These are phyloP conservation scores for Eilema depressum DNA, from an alignment of 2,888 invertebrate species.

Conservation along the genomic window DNA sequence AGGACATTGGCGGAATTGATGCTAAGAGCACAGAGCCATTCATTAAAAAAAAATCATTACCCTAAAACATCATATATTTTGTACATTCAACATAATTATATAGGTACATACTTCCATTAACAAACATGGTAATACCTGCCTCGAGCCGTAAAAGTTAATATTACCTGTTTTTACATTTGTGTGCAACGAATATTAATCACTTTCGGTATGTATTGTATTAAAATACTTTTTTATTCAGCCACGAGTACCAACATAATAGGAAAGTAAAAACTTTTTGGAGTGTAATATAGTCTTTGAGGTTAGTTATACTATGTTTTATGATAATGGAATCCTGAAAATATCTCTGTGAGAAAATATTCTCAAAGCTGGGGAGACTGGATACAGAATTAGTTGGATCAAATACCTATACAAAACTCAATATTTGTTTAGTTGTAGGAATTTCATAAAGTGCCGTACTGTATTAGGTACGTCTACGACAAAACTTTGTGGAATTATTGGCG, in stretches of 20 bases:
- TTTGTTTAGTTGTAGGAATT: background rate
- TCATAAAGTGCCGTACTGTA: too few relatives aligned
- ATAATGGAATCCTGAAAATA: background rate
- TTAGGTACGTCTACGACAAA: too few relatives aligned
- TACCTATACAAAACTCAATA: background rate
- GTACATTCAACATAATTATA: background rate
- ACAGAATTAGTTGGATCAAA: background rate
- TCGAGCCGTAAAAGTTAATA: slow-evolving; percentile 12
- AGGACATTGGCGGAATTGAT: too few relatives aligned
- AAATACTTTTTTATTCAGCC: background rate
- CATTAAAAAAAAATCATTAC: too few relatives aligned
- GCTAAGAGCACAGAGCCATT: too few relatives aligned
- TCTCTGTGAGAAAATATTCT: background rate
- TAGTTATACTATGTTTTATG: background rate
- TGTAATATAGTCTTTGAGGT: background rate
- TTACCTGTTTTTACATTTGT: slow-evolving; percentile 1
- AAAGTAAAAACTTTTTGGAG: background rate
- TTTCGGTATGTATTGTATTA: background rate
- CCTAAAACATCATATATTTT: background rate
- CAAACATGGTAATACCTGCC: slow-evolving; percentile 6
- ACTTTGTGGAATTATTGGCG: too few relatives aligned
- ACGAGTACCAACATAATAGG: background rate
- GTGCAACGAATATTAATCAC: slow-evolving; percentile 10
- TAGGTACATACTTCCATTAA: slow-evolving; percentile 12
- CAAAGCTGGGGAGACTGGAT: background rate